Evolutionary conservation across 1,140 invertebrate species (phyloP).

Genomic region (Zaprionus nigranus): DNA sequence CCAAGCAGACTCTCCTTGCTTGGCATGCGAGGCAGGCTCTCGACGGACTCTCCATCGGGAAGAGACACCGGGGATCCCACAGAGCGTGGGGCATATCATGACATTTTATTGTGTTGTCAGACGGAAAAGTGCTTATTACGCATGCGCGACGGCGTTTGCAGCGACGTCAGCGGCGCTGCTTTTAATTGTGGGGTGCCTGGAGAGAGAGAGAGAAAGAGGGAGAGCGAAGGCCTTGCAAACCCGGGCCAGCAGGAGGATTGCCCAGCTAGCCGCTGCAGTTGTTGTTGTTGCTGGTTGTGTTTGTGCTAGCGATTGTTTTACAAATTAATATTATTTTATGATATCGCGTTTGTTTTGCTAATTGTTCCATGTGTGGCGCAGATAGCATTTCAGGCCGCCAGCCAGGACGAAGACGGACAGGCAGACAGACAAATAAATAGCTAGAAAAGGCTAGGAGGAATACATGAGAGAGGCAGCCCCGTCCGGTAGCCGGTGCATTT

Average conservation of each 20-base stretch:
- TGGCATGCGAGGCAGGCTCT: conserved; percentile 38
- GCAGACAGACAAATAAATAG: conserved; percentile 21
- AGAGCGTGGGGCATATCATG: conserved; percentile 84
- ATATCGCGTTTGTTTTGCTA: conserved; percentile 83
- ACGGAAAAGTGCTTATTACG: conserved; percentile 84
- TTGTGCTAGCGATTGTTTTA: conserved; percentile 80
- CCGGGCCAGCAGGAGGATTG: conserved; percentile 48
- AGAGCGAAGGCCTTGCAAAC: neutral
- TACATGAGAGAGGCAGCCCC: conserved; percentile 34
- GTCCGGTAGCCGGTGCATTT: conserved; percentile 80
- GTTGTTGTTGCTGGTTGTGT: conserved; percentile 64
- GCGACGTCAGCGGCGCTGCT: conserved; percentile 51
- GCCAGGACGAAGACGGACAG: conserved; percentile 12
- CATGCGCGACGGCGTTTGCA: conserved; percentile 73
- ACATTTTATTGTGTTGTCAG: conserved; percentile 85
- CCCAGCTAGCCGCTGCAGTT: conserved; percentile 17
- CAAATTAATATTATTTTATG: conserved; percentile 84
- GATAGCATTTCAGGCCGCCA: conserved; percentile 70
- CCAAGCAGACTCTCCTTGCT: conserved; percentile 7
- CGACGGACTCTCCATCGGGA: conserved; percentile 5
- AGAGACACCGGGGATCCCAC: conserved; percentile 52
- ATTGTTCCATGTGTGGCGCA: conserved; percentile 84
- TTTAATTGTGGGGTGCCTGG: conserved; percentile 78
- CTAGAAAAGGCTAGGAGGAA: conserved; percentile 16
- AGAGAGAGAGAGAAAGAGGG: neutral